A percentile compares a stretch with the other conserved stretches of the same genome.
phyloP scores from a whole-genome alignment of 2,888 invertebrate genomes.

The Mythimna vitellina region DNA sequence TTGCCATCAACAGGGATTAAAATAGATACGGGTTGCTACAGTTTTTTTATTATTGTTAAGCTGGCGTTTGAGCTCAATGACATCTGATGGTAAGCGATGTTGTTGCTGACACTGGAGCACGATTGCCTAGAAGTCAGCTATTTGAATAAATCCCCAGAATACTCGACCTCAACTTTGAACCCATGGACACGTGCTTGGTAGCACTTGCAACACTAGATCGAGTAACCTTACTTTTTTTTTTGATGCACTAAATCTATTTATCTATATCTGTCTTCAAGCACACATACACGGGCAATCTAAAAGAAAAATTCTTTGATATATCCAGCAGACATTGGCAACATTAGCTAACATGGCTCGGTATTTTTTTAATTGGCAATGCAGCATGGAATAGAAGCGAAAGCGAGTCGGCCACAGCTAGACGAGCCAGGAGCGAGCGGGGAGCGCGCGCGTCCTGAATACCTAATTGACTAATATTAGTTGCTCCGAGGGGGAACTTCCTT shows the following conservation, averaged over 20 bases:
- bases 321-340: constrained; percentile 36
- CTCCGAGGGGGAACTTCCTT: constrained; percentile 84
- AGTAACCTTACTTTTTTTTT: neutral
- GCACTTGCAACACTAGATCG: too few relatives aligned
- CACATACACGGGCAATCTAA: neutral
- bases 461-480: constrained; percentile 90
- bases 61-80: too few relatives aligned
- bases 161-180: too few relatives aligned
- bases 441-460: constrained; percentile 88
- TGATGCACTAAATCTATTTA: too few relatives aligned
- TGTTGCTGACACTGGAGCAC: too few relatives aligned
- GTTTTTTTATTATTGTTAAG: too few relatives aligned
- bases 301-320: constrained; percentile 36
- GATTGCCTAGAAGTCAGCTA: too few relatives aligned
- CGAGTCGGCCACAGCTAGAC: constrained; percentile 76
- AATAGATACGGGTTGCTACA: too few relatives aligned
- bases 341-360: constrained; percentile 43
- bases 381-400: constrained; percentile 67
- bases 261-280: too few relatives aligned
- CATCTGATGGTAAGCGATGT: too few relatives aligned
- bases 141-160: too few relatives aligned
- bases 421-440: constrained; percentile 76
- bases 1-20: too few relatives aligned
- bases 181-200: neutral
- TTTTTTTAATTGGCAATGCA: constrained; percentile 74